These are phyloP conservation scores for Glyphotaelius pellucidus DNA, from an alignment of 2,888 invertebrate genomes.

Conservation along the genomic window DNA sequence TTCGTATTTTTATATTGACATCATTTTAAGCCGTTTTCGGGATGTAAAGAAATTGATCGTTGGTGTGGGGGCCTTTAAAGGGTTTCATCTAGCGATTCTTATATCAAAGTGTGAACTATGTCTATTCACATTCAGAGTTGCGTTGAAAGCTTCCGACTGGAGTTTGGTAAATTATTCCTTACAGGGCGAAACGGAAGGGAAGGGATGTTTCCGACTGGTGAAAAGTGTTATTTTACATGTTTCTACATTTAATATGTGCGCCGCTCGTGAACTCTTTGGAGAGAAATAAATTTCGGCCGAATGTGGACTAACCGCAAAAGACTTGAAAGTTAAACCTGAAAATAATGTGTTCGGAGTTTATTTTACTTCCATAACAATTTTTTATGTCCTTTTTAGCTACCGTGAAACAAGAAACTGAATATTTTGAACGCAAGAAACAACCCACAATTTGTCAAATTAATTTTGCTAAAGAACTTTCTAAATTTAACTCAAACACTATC, in stretches of 20 bases:
- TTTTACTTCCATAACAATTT: not conserved
- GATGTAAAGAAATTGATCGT: not conserved
- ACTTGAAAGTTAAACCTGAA: not conserved
- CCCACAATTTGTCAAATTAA: not conserved
- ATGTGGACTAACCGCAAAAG: not conserved
- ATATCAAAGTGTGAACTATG: not conserved
- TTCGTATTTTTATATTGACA: too few species aligned
- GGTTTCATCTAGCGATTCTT: not conserved
- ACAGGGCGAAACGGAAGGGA: not conserved
- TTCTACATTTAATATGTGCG: slow-evolving; percentile 30
- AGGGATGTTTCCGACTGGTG: slow-evolving; percentile 4
- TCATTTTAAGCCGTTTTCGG: too few species aligned
- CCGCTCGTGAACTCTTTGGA: not conserved
- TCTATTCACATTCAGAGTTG: slow-evolving; percentile 32
- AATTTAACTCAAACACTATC: not conserved
- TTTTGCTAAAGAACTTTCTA: not conserved
- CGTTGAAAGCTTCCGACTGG: slow-evolving; percentile 38
- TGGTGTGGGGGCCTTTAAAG: not conserved
- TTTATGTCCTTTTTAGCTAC: not conserved
- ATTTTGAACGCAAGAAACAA: not conserved
- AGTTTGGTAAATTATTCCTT: slow-evolving; percentile 38
- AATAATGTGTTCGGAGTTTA: not conserved
- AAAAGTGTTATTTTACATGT: slow-evolving; percentile 27
- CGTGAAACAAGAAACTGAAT: not conserved
- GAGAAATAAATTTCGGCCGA: slow-evolving; percentile 9